Conservation (phyloP, 92 coral and sea anemone genomes). For the Diadumene lineata region DNA sequence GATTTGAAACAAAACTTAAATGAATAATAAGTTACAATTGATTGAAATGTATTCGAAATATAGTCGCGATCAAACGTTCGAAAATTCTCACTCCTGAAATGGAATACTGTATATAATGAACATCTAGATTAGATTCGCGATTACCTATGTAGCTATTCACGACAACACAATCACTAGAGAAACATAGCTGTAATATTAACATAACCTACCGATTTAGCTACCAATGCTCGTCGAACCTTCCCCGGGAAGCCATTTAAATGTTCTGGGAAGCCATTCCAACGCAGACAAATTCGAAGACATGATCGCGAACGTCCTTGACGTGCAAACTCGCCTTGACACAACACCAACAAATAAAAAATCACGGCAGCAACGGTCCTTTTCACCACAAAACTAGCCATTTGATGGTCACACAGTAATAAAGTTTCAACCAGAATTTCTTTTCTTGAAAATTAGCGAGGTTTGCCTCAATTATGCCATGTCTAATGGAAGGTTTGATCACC, state of each 20-base stretch:
- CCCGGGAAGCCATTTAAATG: constrained; percentile 17
- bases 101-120: background rate
- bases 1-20: no score
- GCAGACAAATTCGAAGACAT: constrained; percentile 4
- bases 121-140: background rate
- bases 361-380: background rate
- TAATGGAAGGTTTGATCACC: background rate
- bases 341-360: background rate
- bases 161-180: background rate
- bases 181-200: background rate
- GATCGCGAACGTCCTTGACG: background rate
- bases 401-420: background rate
- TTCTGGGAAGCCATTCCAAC: constrained; percentile 3
- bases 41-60: no score
- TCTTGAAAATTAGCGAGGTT: background rate
- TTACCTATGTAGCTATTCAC: background rate
- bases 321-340: constrained; percentile 4
- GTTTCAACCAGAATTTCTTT: background rate
- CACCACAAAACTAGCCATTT: background rate
- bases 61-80: background rate
- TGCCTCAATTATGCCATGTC: background rate
- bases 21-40: no score
- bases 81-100: background rate
- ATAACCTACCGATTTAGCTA: background rate
- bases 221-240: background rate